Conservation (phyloP, 2,797 vertebrate genomes). For the Acestrorhynchus altus region DNA sequence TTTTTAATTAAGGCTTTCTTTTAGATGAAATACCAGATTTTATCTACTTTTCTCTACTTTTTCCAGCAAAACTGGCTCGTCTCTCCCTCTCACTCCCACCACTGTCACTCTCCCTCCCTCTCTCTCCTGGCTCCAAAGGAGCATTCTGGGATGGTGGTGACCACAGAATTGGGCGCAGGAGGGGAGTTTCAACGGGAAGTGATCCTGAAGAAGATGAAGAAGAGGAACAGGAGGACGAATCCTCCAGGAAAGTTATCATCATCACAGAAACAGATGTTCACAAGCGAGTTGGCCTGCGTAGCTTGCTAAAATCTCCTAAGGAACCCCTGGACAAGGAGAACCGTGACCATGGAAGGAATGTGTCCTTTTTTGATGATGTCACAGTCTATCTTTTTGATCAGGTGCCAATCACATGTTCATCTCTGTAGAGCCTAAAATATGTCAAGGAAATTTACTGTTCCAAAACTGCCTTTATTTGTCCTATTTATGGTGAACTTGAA, state of each 20-base stretch:
- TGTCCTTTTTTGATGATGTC: conserved; percentile 97
- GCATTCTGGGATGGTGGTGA: conserved; percentile 85
- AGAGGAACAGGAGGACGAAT: conserved; percentile 81
- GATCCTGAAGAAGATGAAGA: conserved; percentile 81
- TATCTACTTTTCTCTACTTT: conserved; percentile 44
- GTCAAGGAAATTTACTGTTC: background rate
- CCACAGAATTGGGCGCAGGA: conserved; percentile 76
- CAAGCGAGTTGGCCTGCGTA: conserved; percentile 87
- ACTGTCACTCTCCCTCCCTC: conserved; percentile 87
- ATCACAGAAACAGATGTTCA: conserved; percentile 90
- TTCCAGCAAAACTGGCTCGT: conserved; percentile 87
- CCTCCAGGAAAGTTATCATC: conserved; percentile 83
- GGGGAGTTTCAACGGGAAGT: conserved; percentile 74
- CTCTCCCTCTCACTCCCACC: conserved; percentile 91
- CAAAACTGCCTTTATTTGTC: background rate
- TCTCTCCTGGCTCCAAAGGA: conserved; percentile 79
- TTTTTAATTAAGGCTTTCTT: too few species aligned
- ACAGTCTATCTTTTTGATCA: conserved; percentile 96
- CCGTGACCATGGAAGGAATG: conserved; percentile 86
- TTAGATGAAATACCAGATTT: too few species aligned
- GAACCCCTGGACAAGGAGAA: conserved; percentile 84
- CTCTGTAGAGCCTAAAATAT: background rate
- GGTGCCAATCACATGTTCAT: conserved; percentile 69
- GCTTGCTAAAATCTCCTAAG: conserved; percentile 91
- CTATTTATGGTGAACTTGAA: conserved; percentile 58